Percentiles rank a stretch among this genome's conserved stretches.
Conservation (phyloP, 2,888 invertebrate species). For the Andrena praecox region DNA sequence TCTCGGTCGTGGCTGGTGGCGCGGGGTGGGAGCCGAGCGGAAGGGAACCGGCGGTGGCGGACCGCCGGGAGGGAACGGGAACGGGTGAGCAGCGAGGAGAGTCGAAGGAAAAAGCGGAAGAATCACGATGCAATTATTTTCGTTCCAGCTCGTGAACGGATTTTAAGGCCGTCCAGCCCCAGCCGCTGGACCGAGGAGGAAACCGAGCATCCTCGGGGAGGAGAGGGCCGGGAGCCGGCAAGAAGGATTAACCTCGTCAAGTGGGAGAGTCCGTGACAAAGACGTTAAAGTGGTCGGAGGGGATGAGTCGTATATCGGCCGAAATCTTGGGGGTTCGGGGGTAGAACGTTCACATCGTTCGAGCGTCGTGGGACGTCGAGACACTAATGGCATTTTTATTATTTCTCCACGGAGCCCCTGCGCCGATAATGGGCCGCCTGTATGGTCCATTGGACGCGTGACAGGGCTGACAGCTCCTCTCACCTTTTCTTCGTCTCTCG, state of each 20-base stretch:
- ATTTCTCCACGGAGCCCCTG: conserved; percentile 77
- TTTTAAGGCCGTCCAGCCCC: conserved; percentile 65
- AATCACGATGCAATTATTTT: conserved; percentile 82
- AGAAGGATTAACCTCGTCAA: conserved; percentile 82
- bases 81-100: conserved; percentile 35
- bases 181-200: conserved; percentile 63
- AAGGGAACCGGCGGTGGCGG: conserved; percentile 13
- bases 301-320: conserved; percentile 75
- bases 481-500: conserved; percentile 65
- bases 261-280: conserved; percentile 76
- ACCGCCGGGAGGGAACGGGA: conserved; percentile 25
- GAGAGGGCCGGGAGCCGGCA: conserved; percentile 60
- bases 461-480: conserved; percentile 81
- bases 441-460: conserved; percentile 83
- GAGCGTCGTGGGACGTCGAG: conserved; percentile 70
- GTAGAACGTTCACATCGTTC: conserved; percentile 71
- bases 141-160: conserved; percentile 79
- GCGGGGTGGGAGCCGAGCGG: not conserved
- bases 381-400: conserved; percentile 85
- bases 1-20: conserved; percentile 70
- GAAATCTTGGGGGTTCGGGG: conserved; percentile 75
- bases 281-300: conserved; percentile 75
- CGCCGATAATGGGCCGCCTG: conserved; percentile 75
- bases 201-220: conserved; percentile 49
- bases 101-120: conserved; percentile 73